These are phyloP conservation scores for Epizoanthus rinbou DNA, from an alignment of 92 coral and sea anemone genomes.

Conservation along the genomic window DNA sequence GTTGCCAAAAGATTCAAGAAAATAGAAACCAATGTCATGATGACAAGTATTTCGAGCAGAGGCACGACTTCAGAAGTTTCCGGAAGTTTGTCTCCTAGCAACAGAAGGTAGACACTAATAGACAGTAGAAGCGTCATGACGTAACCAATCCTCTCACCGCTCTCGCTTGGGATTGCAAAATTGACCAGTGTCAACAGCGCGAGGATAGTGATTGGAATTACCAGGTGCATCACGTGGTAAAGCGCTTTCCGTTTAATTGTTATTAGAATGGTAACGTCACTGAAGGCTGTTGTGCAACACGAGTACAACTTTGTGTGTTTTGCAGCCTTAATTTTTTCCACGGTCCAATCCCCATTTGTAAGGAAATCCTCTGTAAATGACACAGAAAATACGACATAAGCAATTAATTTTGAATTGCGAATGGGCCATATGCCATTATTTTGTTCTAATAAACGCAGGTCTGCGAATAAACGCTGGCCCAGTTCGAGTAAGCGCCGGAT, in stretches of 20 bases:
- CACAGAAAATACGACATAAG: too few relatives aligned
- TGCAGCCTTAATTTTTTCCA: constrained; percentile 46
- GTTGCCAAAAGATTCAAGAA: constrained; percentile 73
- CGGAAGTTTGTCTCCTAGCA: constrained; percentile 77
- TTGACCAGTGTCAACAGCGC: constrained; percentile 58
- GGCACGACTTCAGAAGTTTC: constrained; percentile 79
- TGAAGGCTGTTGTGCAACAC: constrained; percentile 67
- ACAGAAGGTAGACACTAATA: constrained; percentile 79
- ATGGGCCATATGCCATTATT: too few relatives aligned
- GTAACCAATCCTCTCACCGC: constrained; percentile 88
- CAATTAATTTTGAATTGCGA: too few relatives aligned
- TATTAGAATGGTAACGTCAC: constrained; percentile 71
- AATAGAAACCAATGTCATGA: constrained; percentile 63
- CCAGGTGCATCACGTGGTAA: constrained; percentile 77
- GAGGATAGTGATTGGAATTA: constrained; percentile 77
- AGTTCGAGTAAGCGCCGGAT: too few relatives aligned
- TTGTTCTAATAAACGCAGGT: too few relatives aligned
- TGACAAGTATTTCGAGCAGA: constrained; percentile 67
- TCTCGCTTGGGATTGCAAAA: constrained; percentile 80
- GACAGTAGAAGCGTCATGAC: constrained; percentile 77
- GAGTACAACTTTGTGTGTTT: constrained; percentile 36
- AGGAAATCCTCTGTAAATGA: constrained; percentile 47
- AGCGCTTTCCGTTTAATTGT: constrained; percentile 66
- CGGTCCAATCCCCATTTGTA: constrained; percentile 82
- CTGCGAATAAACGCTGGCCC: too few relatives aligned